Percentiles rank a stretch among this genome's conserved stretches.
Evolutionary conservation across 2,113 vertebrate species (phyloP).

Genomic region (Agelaius phoeniceus): DNA sequence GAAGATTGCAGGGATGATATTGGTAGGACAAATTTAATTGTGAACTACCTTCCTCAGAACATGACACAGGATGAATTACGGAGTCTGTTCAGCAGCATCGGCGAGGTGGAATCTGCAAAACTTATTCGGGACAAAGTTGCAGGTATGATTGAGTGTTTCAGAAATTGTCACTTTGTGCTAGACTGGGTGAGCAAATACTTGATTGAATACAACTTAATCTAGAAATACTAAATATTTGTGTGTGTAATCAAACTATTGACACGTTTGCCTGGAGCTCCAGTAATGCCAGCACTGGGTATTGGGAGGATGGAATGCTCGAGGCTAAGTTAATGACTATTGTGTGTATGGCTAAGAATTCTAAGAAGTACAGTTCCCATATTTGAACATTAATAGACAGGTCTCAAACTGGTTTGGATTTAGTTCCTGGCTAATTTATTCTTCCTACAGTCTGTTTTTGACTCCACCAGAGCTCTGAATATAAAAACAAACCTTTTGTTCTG

Average conservation of each 20-base stretch:
- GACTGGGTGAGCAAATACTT: neutral
- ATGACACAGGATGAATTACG: constrained; percentile 97
- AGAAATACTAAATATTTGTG: neutral
- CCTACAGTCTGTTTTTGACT: neutral
- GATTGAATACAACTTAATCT: neutral
- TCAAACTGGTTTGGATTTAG: neutral
- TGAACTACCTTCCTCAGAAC: constrained; percentile 98
- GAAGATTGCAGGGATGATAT: constrained; percentile 91
- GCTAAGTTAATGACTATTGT: neutral
- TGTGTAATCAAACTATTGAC: neutral
- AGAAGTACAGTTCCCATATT: neutral
- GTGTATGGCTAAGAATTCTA: neutral
- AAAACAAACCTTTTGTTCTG: neutral
- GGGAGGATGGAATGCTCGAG: neutral
- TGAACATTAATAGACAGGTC: neutral
- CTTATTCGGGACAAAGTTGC: constrained; percentile 98
- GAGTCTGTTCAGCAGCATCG: constrained; percentile 97
- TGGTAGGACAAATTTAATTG: constrained; percentile 94
- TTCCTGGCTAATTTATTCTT: neutral
- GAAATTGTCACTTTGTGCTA: neutral
- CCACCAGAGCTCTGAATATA: neutral
- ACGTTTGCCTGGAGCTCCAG: neutral
- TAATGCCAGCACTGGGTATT: neutral
- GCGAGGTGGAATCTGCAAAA: constrained; percentile 96
- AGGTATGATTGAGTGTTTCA: constrained; percentile 74